Percentiles rank a stretch among this genome's conserved stretches.
These are phyloP conservation scores for Drosophila bunnanda DNA, from an alignment of 2,888 invertebrate species.

Conservation along the genomic window DNA sequence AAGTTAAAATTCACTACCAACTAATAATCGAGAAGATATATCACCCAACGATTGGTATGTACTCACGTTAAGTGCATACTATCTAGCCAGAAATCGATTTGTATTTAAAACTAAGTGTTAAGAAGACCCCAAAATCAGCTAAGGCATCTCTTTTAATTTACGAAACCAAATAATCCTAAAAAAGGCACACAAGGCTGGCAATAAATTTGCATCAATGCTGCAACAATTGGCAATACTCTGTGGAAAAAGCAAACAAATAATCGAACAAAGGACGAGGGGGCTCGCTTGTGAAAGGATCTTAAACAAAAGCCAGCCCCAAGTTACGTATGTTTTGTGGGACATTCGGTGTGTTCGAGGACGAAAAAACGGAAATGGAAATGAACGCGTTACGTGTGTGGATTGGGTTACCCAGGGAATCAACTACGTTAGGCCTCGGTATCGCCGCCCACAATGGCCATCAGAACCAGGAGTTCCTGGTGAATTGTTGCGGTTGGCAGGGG, in stretches of 20 bases:
- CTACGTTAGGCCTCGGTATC: constrained; percentile 48
- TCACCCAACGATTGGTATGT: too few relatives aligned
- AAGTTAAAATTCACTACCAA: not conserved
- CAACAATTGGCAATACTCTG: constrained; percentile 76
- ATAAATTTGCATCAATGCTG: constrained; percentile 81
- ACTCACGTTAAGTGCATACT: not conserved
- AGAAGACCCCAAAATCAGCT: constrained; percentile 8
- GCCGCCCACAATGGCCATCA: constrained; percentile 9
- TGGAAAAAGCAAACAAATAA: constrained; percentile 64
- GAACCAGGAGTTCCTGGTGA: constrained; percentile 41
- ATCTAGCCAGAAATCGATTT: not conserved
- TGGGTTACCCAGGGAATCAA: constrained; percentile 1
- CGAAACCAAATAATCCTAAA: constrained; percentile 5
- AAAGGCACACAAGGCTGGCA: constrained; percentile 51
- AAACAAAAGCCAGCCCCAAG: constrained; percentile 27
- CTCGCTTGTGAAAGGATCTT: constrained; percentile 18
- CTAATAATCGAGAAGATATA: not conserved
- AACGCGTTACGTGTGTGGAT: constrained; percentile 54
- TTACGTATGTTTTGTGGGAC: constrained; percentile 67
- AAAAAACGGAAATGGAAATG: constrained; percentile 72
- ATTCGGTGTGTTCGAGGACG: constrained; percentile 55
- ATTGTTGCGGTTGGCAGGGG: constrained; percentile 65
- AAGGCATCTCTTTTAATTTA: constrained; percentile 19
- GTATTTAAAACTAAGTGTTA: not conserved
- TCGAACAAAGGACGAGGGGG: constrained; percentile 45